Conservation (phyloP, 2,888 invertebrate genomes). For the Agonopterix alstromeriana region DNA sequence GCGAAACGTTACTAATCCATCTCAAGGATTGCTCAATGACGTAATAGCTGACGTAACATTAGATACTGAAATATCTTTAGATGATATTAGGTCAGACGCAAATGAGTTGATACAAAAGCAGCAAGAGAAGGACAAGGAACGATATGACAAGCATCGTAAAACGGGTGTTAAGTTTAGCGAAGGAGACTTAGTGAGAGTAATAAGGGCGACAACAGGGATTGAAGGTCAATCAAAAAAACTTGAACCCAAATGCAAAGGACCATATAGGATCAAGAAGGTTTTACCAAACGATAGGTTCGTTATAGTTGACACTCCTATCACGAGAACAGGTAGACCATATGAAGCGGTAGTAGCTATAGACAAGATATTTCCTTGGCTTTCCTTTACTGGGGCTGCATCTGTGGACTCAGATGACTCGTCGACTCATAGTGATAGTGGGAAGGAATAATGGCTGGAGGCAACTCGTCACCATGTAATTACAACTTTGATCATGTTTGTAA, state of each 20-base stretch:
- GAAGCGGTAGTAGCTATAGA: conserved; percentile 3
- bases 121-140: conserved; percentile 7
- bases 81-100: conserved; percentile 2
- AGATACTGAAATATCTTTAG: not conserved
- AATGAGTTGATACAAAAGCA: conserved; percentile 2
- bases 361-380: conserved; percentile 5
- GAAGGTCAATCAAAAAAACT: conserved; percentile 8
- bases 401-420: not conserved
- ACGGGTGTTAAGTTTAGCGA: not conserved
- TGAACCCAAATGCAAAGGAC: conserved; percentile 7
- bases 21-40: conserved; percentile 6
- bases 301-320: conserved; percentile 5
- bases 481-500: not conserved
- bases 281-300: conserved; percentile 6
- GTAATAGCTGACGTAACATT: not conserved
- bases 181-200: conserved; percentile 3
- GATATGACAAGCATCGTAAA: conserved; percentile 2
- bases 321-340: conserved; percentile 1
- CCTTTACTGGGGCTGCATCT: not conserved
- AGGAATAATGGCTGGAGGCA: not conserved
- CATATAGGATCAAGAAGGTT: conserved; percentile 5
- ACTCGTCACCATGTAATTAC: not conserved
- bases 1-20: conserved; percentile 3
- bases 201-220: not conserved
- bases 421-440: not conserved